Percentiles rank a stretch among this genome's conserved stretches.
Evolutionary conservation across 2,888 invertebrate genomes (phyloP).

Genomic region (Brachylomia viminalis): DNA sequence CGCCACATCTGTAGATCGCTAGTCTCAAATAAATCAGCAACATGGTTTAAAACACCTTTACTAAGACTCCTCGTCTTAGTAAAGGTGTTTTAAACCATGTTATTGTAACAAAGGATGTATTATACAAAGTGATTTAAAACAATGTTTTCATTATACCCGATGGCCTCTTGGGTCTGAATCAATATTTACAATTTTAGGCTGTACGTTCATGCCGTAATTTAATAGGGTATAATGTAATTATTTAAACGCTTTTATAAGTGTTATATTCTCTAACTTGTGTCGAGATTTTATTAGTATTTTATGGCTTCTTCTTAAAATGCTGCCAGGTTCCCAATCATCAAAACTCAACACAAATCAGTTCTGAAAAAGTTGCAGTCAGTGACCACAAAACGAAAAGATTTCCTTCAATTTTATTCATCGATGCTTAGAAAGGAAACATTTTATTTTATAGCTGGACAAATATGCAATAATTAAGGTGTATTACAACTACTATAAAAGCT

Average conservation of each 20-base stretch:
- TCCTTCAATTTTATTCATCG: not conserved
- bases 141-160: constrained; percentile 31
- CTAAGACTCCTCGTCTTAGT: no score
- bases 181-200: constrained; percentile 31
- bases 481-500: constrained; percentile 14
- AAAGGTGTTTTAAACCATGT: constrained; percentile 18
- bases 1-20: not conserved
- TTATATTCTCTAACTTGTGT: no score
- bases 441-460: not conserved
- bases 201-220: not conserved
- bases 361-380: not conserved
- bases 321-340: no score
- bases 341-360: not conserved
- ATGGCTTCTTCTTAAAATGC: not conserved
- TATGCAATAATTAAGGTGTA: constrained; percentile 2
- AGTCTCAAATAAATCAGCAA: constrained; percentile 4
- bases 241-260: not conserved
- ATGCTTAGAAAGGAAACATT: not conserved
- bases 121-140: constrained; percentile 30
- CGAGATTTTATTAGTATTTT: no score
- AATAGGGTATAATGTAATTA: not conserved
- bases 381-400: not conserved
- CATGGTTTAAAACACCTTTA: no score
- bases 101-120: constrained; percentile 16
- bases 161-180: constrained; percentile 12